phyloP scores from a whole-genome alignment of 2,888 invertebrate genomes.

The Andrena camellia region DNA sequence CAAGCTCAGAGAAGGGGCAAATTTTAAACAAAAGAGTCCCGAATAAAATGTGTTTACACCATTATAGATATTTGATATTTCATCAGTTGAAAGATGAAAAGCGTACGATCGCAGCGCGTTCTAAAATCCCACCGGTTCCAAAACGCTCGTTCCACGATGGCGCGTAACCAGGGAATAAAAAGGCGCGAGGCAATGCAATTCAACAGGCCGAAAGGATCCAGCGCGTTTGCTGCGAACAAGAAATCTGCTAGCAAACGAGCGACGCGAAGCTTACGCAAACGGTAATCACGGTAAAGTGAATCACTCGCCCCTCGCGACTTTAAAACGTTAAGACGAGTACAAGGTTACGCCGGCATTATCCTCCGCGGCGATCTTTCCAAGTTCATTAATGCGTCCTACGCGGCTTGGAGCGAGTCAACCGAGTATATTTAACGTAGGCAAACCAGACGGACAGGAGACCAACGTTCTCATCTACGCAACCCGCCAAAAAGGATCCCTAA shows the following conservation, averaged over 20 bases:
- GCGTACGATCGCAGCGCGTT: neutral
- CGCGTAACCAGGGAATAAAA: constrained; percentile 25
- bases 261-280: constrained; percentile 36
- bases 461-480: constrained; percentile 17
- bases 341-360: constrained; percentile 58
- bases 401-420: constrained; percentile 55
- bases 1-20: too few species aligned
- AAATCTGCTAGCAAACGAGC: constrained; percentile 29
- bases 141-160: constrained; percentile 4
- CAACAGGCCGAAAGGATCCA: constrained; percentile 33
- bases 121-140: constrained; percentile 9
- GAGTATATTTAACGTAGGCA: constrained; percentile 50
- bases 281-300: constrained; percentile 51
- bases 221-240: constrained; percentile 36
- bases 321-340: constrained; percentile 53
- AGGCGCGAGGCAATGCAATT: constrained; percentile 22
- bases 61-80: neutral
- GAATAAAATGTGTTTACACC: neutral
- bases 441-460: constrained; percentile 50
- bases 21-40: neutral
- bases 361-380: constrained; percentile 61
- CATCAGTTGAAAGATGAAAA: neutral
- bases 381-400: constrained; percentile 68
- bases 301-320: constrained; percentile 46
- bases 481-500: constrained; percentile 40